Evolutionary conservation across 2,797 vertebrate genomes (phyloP).

Genomic region (Alectoris magna): DNA sequence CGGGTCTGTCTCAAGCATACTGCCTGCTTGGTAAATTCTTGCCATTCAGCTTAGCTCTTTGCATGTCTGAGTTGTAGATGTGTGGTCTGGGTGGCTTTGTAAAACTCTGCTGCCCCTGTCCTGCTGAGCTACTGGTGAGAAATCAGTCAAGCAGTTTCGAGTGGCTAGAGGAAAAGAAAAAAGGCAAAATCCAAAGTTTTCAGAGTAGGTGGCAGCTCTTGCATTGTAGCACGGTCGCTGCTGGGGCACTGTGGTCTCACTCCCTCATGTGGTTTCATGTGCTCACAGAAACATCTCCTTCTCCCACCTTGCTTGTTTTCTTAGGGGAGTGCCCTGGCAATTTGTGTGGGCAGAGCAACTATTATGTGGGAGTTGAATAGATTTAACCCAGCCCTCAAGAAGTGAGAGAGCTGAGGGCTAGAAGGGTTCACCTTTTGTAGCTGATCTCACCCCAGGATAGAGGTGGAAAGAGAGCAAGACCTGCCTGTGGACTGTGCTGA

Average conservation of each 20-base stretch:
- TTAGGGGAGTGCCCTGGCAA: neutral
- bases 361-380: neutral
- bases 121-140: neutral
- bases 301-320: neutral
- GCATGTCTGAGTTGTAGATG: neutral
- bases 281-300: neutral
- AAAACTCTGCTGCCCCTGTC: neutral
- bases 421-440: neutral
- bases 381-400: neutral
- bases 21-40: neutral
- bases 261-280: fast-evolving
- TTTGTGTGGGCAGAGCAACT: neutral
- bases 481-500: neutral
- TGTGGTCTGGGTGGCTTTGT: neutral
- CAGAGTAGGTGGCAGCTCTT: neutral
- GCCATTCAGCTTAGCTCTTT: neutral
- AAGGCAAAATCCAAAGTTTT: neutral
- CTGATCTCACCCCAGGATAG: neutral
- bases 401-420: too few relatives aligned
- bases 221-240: fast-evolving
- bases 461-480: neutral
- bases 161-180: neutral
- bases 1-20: neutral
- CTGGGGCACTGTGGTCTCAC: neutral
- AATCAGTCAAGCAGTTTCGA: neutral